Conservation (phyloP, 2,797 vertebrate genomes). For the Sarcophilus harrisii region DNA sequence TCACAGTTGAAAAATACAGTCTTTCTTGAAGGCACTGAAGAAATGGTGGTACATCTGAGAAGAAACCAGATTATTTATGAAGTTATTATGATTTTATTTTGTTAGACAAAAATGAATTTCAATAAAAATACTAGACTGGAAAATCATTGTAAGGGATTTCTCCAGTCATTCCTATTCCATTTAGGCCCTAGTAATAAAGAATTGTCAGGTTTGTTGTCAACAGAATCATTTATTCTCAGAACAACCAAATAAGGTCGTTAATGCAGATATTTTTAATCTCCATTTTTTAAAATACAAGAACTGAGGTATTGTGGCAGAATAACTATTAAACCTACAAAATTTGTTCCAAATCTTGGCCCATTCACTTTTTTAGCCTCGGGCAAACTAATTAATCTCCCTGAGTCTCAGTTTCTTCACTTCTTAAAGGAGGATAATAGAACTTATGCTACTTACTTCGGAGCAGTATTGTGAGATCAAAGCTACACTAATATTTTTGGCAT, state of each 20-base stretch:
- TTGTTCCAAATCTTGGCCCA: not conserved
- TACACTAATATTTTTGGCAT: not conserved
- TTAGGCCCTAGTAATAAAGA: not conserved
- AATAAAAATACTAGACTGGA: not conserved
- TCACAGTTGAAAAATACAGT: constrained; percentile 62
- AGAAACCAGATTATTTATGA: not conserved
- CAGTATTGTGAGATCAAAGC: not conserved
- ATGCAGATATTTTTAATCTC: not conserved
- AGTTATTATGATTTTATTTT: not conserved
- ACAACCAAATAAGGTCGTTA: not conserved
- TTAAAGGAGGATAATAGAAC: not conserved
- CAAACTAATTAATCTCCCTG: not conserved
- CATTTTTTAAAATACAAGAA: not conserved
- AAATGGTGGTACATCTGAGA: constrained; percentile 51
- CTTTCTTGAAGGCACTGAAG: constrained; percentile 50
- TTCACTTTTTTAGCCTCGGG: not conserved
- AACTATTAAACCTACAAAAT: not conserved
- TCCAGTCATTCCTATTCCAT: not conserved
- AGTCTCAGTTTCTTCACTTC: not conserved
- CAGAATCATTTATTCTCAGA: not conserved
- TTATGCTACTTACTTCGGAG: not conserved
- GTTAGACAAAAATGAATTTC: not conserved
- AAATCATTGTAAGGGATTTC: not conserved
- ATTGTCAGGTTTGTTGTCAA: not conserved
- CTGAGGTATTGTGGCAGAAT: not conserved